Conservation (phyloP, 2,888 invertebrate species). For the Drosophila merina region DNA sequence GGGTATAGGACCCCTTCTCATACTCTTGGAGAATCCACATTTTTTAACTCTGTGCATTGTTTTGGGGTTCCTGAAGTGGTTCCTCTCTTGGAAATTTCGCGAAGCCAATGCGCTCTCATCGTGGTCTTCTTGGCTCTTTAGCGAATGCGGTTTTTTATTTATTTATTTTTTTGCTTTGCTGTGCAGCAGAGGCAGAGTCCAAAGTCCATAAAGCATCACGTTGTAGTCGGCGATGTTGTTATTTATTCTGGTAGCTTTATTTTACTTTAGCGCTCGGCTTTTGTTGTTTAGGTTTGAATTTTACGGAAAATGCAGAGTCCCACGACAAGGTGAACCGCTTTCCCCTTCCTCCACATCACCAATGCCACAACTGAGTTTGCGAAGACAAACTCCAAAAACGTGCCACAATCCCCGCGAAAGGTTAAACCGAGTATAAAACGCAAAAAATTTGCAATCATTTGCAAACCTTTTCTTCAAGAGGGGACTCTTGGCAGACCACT, state of each 20-base stretch:
- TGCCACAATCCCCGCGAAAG: no score
- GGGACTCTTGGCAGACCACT: no score
- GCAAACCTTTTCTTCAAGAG: no score
- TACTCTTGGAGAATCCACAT: no score
- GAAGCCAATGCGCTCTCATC: constrained; percentile 9
- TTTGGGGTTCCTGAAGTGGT: no score
- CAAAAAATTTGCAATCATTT: no score
- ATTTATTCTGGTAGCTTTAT: constrained; percentile 31
- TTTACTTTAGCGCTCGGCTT: constrained; percentile 31
- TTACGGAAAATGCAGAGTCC: constrained; percentile 69
- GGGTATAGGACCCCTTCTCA: no score
- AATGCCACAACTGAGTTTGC: no score
- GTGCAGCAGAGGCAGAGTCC: constrained; percentile 53
- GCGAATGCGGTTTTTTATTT: constrained; percentile 51
- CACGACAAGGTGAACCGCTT: constrained; percentile 50
- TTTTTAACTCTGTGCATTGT: no score
- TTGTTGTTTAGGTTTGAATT: constrained; percentile 59
- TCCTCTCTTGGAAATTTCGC: constrained; percentile 4
- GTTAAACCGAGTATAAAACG: no score
- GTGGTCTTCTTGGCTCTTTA: constrained; percentile 74
- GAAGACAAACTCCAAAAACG: no score
- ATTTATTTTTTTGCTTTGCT: constrained; percentile 30
- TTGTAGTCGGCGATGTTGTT: constrained; percentile 26
- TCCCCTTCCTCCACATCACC: no score
- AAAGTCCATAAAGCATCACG: constrained; percentile 78